A percentile compares a stretch with the other conserved stretches of the same genome.
Evolutionary conservation across 2,888 invertebrate genomes (phyloP).

Genomic region (Stictocephala bisonia): DNA sequence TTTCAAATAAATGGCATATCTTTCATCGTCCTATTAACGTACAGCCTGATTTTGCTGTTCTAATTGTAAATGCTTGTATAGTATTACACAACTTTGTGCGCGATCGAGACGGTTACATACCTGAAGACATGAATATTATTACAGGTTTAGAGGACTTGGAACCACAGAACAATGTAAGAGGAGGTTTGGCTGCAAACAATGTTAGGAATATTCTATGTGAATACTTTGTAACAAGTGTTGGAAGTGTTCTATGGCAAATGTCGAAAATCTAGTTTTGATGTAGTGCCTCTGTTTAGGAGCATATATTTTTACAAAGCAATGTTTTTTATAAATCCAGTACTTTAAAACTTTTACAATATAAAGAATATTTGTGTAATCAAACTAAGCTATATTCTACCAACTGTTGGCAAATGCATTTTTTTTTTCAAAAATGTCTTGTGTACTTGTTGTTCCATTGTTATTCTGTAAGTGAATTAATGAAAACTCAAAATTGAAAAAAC

Average conservation of each 20-base stretch:
- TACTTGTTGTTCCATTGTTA: too few species aligned
- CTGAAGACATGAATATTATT: slow-evolving; percentile 25
- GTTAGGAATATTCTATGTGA: slow-evolving; percentile 25
- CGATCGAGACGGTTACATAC: slow-evolving; percentile 27
- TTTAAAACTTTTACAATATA: too few species aligned
- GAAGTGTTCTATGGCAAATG: slow-evolving; percentile 3
- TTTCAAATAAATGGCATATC: slow-evolving; percentile 60
- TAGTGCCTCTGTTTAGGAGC: too few species aligned
- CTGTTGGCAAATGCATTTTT: too few species aligned
- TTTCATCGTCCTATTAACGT: slow-evolving; percentile 55
- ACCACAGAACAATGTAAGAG: background rate
- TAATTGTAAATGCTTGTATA: slow-evolving; percentile 58
- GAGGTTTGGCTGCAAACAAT: slow-evolving; percentile 29
- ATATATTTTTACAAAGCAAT: too few species aligned
- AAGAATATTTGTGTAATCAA: too few species aligned
- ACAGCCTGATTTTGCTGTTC: slow-evolving; percentile 54
- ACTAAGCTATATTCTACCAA: too few species aligned
- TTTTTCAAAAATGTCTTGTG: too few species aligned
- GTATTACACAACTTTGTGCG: slow-evolving; percentile 54
- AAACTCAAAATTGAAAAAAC: too few species aligned
- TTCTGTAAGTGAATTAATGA: too few species aligned
- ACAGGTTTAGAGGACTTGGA: slow-evolving; percentile 30
- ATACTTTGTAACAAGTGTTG: slow-evolving; percentile 8
- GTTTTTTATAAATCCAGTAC: too few species aligned
- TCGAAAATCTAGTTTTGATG: slow-evolving; percentile 26